A percentile compares a stretch with the other conserved stretches of the same genome.
Evolutionary conservation across 2,888 invertebrate genomes (phyloP).

Genomic region (Nasonia oneida): DNA sequence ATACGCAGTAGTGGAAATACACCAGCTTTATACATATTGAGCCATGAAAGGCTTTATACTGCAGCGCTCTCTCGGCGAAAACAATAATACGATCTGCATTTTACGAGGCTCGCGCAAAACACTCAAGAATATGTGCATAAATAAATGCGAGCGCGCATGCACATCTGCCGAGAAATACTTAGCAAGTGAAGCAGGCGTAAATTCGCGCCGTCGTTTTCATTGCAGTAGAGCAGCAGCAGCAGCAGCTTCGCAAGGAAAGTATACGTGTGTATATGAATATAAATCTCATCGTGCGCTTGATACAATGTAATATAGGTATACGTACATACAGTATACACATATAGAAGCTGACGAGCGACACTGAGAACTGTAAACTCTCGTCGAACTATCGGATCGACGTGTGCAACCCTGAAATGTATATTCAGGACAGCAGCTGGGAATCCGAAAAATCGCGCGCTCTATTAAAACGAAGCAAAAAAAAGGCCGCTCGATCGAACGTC

Average conservation of each 20-base stretch:
- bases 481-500: background rate
- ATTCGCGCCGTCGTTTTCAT: background rate
- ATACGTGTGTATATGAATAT: background rate
- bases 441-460: background rate
- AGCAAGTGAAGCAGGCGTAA: background rate
- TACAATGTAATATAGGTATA: background rate
- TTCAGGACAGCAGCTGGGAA: background rate
- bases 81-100: conserved; percentile 50
- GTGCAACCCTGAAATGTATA: background rate
- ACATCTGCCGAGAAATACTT: conserved; percentile 6
- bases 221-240: background rate
- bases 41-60: conserved; percentile 46
- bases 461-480: conserved; percentile 7
- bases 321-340: too few relatives aligned
- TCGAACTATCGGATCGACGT: background rate
- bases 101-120: conserved; percentile 45
- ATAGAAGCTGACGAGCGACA: background rate
- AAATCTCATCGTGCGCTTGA: background rate
- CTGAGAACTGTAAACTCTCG: background rate
- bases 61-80: conserved; percentile 22
- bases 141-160: background rate
- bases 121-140: background rate
- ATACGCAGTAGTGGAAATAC: background rate
- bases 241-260: background rate
- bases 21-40: background rate